These are phyloP conservation scores for Pseudolaguvia tuberculata DNA, from an alignment of 2,113 vertebrate genomes.

Conservation along the genomic window DNA sequence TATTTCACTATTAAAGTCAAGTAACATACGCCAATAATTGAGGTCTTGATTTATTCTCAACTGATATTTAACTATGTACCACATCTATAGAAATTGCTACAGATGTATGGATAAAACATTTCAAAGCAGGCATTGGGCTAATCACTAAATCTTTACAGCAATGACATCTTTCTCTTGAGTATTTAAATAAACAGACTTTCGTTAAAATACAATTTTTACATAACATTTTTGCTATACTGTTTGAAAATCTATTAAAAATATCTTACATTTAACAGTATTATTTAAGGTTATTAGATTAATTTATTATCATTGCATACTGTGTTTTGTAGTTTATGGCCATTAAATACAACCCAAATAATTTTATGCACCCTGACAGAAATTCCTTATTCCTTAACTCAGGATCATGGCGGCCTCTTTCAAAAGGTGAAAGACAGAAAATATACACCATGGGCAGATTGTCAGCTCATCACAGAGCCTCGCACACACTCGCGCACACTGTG, in stretches of 20 bases:
- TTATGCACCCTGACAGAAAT: neutral
- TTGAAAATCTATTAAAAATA: neutral
- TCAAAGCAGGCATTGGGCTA: neutral
- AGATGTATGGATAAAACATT: neutral
- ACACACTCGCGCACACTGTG: too few species aligned
- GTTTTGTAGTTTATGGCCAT: too few species aligned
- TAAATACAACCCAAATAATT: neutral
- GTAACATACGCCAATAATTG: neutral
- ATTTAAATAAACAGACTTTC: neutral
- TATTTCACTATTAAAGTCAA: neutral
- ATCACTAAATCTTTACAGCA: neutral
- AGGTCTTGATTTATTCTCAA: neutral
- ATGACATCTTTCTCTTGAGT: neutral
- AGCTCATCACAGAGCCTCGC: too few species aligned
- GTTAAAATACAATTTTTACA: neutral
- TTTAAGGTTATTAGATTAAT: neutral
- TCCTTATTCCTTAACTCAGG: too few species aligned
- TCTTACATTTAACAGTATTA: neutral
- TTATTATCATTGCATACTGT: neutral
- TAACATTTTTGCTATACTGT: neutral
- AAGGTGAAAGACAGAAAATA: too few species aligned
- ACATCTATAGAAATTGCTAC: neutral
- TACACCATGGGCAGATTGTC: too few species aligned
- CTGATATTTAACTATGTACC: neutral
- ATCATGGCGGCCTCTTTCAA: too few species aligned